Evolutionary conservation across 2,888 invertebrate species (phyloP).

Genomic region (Pyrrhia umbra): DNA sequence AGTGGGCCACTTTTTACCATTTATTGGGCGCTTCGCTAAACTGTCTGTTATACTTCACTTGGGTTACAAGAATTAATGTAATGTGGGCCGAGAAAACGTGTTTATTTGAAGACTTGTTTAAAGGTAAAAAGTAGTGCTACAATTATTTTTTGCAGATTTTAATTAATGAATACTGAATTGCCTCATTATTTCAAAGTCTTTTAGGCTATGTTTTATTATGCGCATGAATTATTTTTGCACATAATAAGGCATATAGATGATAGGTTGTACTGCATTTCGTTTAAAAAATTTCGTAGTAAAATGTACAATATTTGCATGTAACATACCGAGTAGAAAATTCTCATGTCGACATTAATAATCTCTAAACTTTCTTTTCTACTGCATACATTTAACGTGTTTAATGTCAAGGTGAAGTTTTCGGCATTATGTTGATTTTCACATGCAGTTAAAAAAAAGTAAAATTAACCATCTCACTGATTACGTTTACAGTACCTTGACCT

Average conservation of each 20-base stretch:
- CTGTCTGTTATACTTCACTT: slow-evolving; percentile 74
- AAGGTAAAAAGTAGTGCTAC: slow-evolving; percentile 32
- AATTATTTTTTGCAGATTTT: slow-evolving; percentile 22
- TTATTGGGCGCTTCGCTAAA: slow-evolving; percentile 79
- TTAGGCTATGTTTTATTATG: slow-evolving; percentile 13
- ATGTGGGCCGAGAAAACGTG: slow-evolving; percentile 54
- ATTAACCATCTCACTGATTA: slow-evolving; percentile 34
- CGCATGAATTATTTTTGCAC: background rate
- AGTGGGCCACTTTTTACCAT: slow-evolving; percentile 86
- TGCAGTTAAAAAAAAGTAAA: slow-evolving; percentile 32
- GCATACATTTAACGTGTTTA: slow-evolving; percentile 22
- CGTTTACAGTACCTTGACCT: slow-evolving; percentile 47
- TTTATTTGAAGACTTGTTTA: slow-evolving; percentile 58
- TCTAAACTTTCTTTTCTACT: slow-evolving; percentile 37
- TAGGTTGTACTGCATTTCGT: slow-evolving; percentile 21
- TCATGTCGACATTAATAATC: slow-evolving; percentile 40
- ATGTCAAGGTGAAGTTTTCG: slow-evolving; percentile 41
- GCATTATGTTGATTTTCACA: slow-evolving; percentile 15
- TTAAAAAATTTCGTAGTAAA: slow-evolving; percentile 15
- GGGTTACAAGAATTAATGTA: slow-evolving; percentile 46
- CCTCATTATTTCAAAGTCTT: background rate
- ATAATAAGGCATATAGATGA: too few relatives aligned
- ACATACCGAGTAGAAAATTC: slow-evolving; percentile 22
- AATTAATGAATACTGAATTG: slow-evolving; percentile 10
- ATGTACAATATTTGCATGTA: slow-evolving; percentile 35